These are phyloP conservation scores for Eupithecia exiguata DNA, from an alignment of 2,888 invertebrate species.

Conservation along the genomic window DNA sequence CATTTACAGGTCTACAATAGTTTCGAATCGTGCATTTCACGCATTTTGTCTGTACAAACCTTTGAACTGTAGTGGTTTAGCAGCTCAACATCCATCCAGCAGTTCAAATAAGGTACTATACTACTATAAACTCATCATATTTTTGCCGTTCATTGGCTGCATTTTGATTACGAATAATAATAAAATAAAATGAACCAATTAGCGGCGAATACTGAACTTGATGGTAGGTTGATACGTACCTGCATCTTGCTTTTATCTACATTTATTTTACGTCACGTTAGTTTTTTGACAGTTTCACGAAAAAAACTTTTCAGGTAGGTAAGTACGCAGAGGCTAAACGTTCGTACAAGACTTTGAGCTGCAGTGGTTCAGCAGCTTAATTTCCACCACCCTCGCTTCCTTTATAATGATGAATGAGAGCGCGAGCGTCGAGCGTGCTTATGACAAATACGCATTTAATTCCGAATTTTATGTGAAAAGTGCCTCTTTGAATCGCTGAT, in stretches of 20 bases:
- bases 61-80: neutral
- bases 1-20: neutral
- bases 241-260: neutral
- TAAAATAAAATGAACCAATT: neutral
- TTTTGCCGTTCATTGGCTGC: neutral
- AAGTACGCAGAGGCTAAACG: neutral
- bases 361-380: neutral
- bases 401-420: slow-evolving; percentile 38
- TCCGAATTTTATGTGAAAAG: slow-evolving; percentile 40
- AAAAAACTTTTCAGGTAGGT: neutral
- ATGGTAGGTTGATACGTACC: neutral
- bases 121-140: neutral
- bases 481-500: slow-evolving; percentile 35
- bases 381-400: slow-evolving; percentile 37
- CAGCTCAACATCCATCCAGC: neutral
- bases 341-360: neutral
- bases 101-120: neutral
- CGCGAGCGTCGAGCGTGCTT: slow-evolving; percentile 30
- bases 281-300: neutral
- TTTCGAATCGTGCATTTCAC: neutral
- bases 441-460: slow-evolving; percentile 44
- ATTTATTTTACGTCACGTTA: neutral
- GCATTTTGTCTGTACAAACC: neutral
- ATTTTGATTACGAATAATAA: neutral
- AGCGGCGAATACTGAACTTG: neutral